phyloP scores from a whole-genome alignment of 2,797 vertebrate species.

The Pagetopsis macropterus region DNA sequence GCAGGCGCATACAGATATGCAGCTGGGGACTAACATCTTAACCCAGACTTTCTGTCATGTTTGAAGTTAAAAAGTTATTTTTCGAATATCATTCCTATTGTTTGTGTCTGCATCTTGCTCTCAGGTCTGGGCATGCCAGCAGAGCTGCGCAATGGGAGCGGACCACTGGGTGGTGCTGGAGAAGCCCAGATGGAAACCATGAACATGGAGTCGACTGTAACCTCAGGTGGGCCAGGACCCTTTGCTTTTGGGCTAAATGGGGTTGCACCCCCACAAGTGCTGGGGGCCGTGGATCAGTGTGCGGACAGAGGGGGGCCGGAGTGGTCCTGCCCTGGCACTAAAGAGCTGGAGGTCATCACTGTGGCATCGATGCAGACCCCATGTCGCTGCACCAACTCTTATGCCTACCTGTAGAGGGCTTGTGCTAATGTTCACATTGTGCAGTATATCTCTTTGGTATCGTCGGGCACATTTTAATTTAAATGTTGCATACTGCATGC shows the following conservation, averaged over 20 bases:
- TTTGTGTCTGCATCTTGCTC: constrained; percentile 4
- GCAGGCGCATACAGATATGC: background rate
- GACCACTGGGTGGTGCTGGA: constrained; percentile 75
- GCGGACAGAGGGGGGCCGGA: constrained; percentile 86
- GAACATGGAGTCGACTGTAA: constrained; percentile 87
- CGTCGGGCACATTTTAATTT: constrained; percentile 27
- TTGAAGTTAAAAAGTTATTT: background rate
- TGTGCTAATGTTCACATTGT: constrained; percentile 41
- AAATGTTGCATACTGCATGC: constrained; percentile 36
- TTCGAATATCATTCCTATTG: background rate
- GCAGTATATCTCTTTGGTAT: constrained; percentile 44
- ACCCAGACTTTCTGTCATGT: background rate
- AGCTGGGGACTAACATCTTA: background rate
- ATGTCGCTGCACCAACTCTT: constrained; percentile 97
- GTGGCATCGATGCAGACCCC: constrained; percentile 97
- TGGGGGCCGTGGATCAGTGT: constrained; percentile 76
- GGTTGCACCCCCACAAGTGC: constrained; percentile 77
- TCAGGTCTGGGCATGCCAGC: constrained; percentile 74
- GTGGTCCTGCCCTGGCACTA: constrained; percentile 84
- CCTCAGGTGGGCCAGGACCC: constrained; percentile 97
- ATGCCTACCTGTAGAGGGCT: constrained; percentile 88
- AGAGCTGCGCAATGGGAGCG: constrained; percentile 76
- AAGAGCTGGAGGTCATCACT: constrained; percentile 96
- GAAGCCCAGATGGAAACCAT: constrained; percentile 90
- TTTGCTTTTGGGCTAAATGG: constrained; percentile 90